Base-by-base conservation (phyloP, 2,888 invertebrate genomes). In the Limnephilus marmoratus region DNA sequence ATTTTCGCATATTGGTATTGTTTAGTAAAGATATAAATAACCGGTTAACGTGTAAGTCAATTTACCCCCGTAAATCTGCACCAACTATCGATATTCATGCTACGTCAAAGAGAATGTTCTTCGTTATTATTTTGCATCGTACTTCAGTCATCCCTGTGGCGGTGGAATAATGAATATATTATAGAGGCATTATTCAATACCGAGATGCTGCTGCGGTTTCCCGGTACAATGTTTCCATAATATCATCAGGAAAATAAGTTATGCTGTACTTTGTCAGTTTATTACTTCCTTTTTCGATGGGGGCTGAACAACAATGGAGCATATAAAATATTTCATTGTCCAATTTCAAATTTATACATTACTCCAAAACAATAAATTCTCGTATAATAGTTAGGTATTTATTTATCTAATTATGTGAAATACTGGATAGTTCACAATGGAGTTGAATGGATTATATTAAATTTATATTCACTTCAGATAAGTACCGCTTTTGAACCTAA, bases 101-200 rank as follows among this genome's bases (percentile, higher is more conserved):
- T 83, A 37, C 41, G 83, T 83, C 83, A 83, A 83, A 83, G 83
- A n/a, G 11, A 83, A 83, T 18, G 34, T 83, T 83, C 37, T 18
- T 83, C 31, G 83, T 83, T 83, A 83, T 68, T n/a, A 68, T 83
- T 83, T 83, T 83, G 83, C 83, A 31, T 83, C 34, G 37, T 83
- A 12, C 41, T 83, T 37, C 12, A 83, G 37, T 83, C 2, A 41
- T 83, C 11, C 83, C 24, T n/a, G 24, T 68, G 24, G 83, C 24
- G 34, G 83, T 9, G 24, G 31, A 37, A 37, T 83, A 83, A 37
- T 83, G 83, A 37, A 34, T 41, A 18, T 12, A 31, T 83, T 83
- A 37, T 3, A 24, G 83, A 24, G n/a, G 41, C 37, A 18, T 37
- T 37, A 34, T 83, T 34, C 15, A 18, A 18, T 83, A 37, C 4